Evolutionary conservation across 1,140 invertebrate genomes (phyloP), one percentile per base, ranked within the genome.

Genomic region (Meloidogyne floridensis): DNA sequence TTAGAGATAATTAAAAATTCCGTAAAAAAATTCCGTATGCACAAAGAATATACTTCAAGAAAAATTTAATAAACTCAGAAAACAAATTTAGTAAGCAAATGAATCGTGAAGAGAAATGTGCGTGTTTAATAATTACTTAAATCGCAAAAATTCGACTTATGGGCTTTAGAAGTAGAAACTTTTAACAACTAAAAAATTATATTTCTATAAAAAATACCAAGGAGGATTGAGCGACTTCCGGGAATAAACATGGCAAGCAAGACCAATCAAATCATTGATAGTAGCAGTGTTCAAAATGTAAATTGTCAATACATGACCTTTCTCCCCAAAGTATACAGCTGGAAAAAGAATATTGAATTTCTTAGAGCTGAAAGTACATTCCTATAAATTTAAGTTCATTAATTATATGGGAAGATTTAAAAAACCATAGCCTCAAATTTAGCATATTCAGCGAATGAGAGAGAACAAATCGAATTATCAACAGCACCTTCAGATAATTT

Each of bases 391-490:
- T 53, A 51, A 42, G 43, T 51, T 3, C 15, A 43, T 11, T 32
- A 51, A 11, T 75, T 75, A 10, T 75, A 0, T 42, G 32, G 6
- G 5, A 5, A 76, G 13, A n/a, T 77, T 56, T 20, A 10, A 4
- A 53, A 11, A 72, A 79, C 77, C 20, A 79, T 79, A 11, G 77
- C 65, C 43, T 79, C 77, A 9, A 79, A 79, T 32, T 79, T 79
- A 4, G 77, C 77, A 71, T 15, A 79, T 72, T 79, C 77, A 43
- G 43, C 65, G 43, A 51, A 79, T 42, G 59, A 42, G 18, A 11
- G 32, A 0, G 18, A 4, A 42, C 4, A 18, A n/a, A n/a, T 5
- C 5, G 7, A 65, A 65, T 18, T 65, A 18, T 65, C n/a, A 65
- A 4, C n/a, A 65, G n/a, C n/a, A 7, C n/a, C 51, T 13, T 77